A percentile compares a stretch with the other conserved stretches of the same genome.
Conservation (phyloP, 2,113 vertebrate genomes). For the Orycteropus afer region DNA sequence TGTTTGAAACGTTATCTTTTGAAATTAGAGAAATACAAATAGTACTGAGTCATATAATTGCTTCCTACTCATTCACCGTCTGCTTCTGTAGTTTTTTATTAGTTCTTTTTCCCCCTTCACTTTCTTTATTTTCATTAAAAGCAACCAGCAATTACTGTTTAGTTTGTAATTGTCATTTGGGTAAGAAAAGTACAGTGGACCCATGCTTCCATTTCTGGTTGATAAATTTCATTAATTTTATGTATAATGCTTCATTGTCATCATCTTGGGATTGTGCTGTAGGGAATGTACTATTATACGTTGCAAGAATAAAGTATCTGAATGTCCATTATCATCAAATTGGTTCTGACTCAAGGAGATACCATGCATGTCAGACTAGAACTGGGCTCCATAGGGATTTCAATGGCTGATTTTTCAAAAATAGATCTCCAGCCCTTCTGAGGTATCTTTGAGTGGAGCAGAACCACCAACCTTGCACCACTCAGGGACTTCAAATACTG, state of each 20-base stretch:
- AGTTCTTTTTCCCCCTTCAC: background rate
- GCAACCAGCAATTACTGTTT: background rate
- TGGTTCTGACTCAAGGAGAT: too few relatives aligned
- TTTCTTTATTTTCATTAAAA: conserved; percentile 33
- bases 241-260: conserved; percentile 5
- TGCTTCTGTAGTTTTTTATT: background rate
- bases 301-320: background rate
- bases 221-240: background rate
- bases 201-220: conserved; percentile 35
- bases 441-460: too few relatives aligned
- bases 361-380: too few relatives aligned
- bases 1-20: conserved; percentile 12
- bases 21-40: background rate
- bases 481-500: background rate
- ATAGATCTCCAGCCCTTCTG: too few relatives aligned
- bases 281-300: background rate
- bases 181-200: background rate
- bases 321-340: too few relatives aligned
- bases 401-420: too few relatives aligned
- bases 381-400: too few relatives aligned
- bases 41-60: conserved; percentile 19
- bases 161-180: conserved; percentile 32
- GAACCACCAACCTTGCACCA: too few relatives aligned
- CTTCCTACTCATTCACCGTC: background rate
- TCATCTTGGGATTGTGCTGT: background rate